Base-by-base conservation (phyloP, 2,113 vertebrate genomes). In the Holacanthus passer region DNA sequence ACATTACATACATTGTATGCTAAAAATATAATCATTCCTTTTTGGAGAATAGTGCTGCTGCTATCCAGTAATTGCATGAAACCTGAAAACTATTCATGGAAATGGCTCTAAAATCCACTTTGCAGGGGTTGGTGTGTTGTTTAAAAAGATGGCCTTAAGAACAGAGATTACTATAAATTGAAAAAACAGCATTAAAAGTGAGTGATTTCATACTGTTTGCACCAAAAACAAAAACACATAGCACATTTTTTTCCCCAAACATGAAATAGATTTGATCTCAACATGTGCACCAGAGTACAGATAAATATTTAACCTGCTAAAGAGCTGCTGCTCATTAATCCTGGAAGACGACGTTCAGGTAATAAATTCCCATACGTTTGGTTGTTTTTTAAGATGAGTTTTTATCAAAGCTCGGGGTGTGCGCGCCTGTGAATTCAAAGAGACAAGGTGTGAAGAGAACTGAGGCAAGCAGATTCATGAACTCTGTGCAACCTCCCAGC, bases 401-500 rank as follows among this genome's bases (percentile, higher is more conserved):
- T 35, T 66, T 29, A 66, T 88, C 79, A 84, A 80, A 87, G 84
- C 39, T 12, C 27, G 17, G 56, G 71, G 37, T 73, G 53, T 50
- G 59, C 19, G 53, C 60, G 53, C 60, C 43, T 59, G 59, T 37
- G 67, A 87, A 81, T 81, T 89, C 52, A 83, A 74, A 90, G 68
- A 87, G 87, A 86, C 79, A 65, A 82, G 69, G 83, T 89, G 86
- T 82, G 81, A 89, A 86, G 83, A 79, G 67, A 92, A 87, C 13
- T 37, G 73, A 86, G 79, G 79, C 59, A 79, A 85, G 87, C 87
- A 74, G 79, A 79, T 91, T 92, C 70, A 53, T 4, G 93, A 95
- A 94, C 94, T 94, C 90, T 88, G 39, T 39, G 69, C 85, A 90
- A 94, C 91, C 93, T 90, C 74, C 45, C 75, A 82, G 85, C 75